Evolutionary conservation across 1,140 invertebrate genomes (phyloP).

Genomic region (Brachystomella parvula): DNA sequence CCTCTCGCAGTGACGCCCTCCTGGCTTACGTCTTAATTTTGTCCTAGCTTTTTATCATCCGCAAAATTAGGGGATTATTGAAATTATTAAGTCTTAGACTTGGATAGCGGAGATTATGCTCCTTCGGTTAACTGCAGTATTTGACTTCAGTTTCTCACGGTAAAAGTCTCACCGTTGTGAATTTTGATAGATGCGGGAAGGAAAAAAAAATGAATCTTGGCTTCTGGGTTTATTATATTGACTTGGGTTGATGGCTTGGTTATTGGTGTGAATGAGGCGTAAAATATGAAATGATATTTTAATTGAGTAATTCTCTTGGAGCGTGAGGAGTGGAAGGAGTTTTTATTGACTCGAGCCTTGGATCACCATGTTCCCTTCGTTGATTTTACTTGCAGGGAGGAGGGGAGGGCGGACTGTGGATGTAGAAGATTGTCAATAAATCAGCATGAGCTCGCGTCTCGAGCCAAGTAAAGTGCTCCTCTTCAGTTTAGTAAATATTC

Average conservation of each 20-base stretch:
- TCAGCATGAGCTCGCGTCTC: constrained; percentile 19
- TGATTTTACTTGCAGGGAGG: background rate
- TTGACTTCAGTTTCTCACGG: background rate
- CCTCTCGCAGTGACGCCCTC: no score
- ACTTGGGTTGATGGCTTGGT: background rate
- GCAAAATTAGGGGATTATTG: no score
- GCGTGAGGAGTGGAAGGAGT: constrained; percentile 2
- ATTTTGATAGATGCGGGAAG: no score
- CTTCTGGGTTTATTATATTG: background rate
- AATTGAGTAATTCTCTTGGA: constrained; percentile 11
- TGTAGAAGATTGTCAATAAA: constrained; percentile 27
- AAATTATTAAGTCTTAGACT: background rate
- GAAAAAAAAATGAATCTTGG: constrained; percentile 1
- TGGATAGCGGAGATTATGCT: background rate
- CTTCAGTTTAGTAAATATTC: constrained; percentile 24
- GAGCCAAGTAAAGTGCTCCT: background rate
- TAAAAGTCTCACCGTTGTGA: background rate
- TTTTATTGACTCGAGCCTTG: background rate
- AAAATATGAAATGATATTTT: constrained; percentile 19
- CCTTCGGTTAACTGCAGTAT: background rate
- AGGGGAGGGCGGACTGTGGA: constrained; percentile 19
- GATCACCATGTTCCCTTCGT: background rate
- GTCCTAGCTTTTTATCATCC: no score
- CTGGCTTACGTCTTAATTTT: no score
- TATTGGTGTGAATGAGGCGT: constrained; percentile 21